Percentiles rank a stretch among this genome's conserved stretches.
Conservation (phyloP, 2,888 invertebrate genomes). For the Gnatocerus cornutus region DNA sequence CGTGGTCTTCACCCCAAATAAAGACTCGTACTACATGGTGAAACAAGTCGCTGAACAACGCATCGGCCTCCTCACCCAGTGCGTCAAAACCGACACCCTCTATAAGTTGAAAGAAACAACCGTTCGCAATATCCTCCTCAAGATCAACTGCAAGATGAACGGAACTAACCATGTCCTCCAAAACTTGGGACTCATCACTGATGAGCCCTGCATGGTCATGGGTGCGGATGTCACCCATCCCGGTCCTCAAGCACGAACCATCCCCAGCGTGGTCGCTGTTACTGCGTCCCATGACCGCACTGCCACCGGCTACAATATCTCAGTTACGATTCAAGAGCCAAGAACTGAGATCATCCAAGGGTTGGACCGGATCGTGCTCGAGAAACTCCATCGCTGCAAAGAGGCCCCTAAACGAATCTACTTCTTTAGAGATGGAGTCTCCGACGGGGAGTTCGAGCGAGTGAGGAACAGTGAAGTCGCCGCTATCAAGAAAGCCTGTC, state of each 20-base stretch:
- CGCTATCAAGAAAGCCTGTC: slow-evolving; percentile 83
- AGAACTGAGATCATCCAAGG: slow-evolving; percentile 84
- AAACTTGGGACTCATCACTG: slow-evolving; percentile 53
- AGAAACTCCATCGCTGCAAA: slow-evolving; percentile 78
- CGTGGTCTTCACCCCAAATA: slow-evolving; percentile 74
- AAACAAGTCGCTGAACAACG: slow-evolving; percentile 81
- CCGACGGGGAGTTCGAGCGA: slow-evolving; percentile 86
- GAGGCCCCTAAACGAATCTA: slow-evolving; percentile 78
- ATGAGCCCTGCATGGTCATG: slow-evolving; percentile 74
- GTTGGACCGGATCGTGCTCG: slow-evolving; percentile 73
- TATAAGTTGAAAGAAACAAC: slow-evolving; percentile 75
- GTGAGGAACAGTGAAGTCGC: slow-evolving; percentile 78
- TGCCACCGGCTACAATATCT: slow-evolving; percentile 83
- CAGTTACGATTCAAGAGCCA: slow-evolving; percentile 83
- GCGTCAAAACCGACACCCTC: slow-evolving; percentile 75
- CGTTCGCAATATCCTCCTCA: slow-evolving; percentile 79
- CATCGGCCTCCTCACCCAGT: slow-evolving; percentile 84
- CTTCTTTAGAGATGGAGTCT: slow-evolving; percentile 90
- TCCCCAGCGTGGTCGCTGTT: slow-evolving; percentile 82
- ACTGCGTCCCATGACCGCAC: slow-evolving; percentile 82
- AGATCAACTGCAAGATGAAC: slow-evolving; percentile 88
- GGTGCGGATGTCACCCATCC: slow-evolving; percentile 97
- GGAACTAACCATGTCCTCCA: slow-evolving; percentile 80
- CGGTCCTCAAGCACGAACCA: slow-evolving; percentile 80
- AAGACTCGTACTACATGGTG: slow-evolving; percentile 68